These are phyloP conservation scores for Poeciliopsis prolifica DNA, from an alignment of 2,113 vertebrate genomes.

Conservation along the genomic window DNA sequence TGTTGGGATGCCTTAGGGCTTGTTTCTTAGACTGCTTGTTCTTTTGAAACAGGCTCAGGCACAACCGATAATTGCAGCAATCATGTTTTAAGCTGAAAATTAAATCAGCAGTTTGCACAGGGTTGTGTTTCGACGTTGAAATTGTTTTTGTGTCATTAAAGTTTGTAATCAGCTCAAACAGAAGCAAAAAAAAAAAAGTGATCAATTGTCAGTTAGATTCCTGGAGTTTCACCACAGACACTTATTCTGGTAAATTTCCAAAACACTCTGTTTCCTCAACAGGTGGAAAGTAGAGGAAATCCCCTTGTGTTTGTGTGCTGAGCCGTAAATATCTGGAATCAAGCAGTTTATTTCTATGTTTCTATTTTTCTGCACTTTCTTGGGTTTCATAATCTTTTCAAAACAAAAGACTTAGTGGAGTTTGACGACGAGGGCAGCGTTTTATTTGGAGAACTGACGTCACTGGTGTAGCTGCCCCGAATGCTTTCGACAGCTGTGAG, in stretches of 20 bases:
- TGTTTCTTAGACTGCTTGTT: slow-evolving; percentile 19
- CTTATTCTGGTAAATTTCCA: not conserved
- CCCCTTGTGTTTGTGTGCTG: not conserved
- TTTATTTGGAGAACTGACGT: slow-evolving; percentile 41
- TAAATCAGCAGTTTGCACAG: slow-evolving; percentile 17
- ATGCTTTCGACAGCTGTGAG: slow-evolving; percentile 43
- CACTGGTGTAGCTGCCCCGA: slow-evolving; percentile 5
- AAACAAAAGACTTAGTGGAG: not conserved
- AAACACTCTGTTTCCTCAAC: not conserved
- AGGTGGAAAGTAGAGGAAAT: not conserved
- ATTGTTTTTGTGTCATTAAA: not conserved
- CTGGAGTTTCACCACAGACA: not conserved
- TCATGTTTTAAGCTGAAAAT: slow-evolving; percentile 25
- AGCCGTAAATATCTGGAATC: not conserved
- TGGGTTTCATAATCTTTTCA: not conserved
- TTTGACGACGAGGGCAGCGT: slow-evolving; percentile 17
- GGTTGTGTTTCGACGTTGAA: not conserved
- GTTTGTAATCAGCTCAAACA: not conserved
- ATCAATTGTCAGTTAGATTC: not conserved
- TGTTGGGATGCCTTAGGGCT: slow-evolving; percentile 21
- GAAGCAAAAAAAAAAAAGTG: not conserved
- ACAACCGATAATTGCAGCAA: slow-evolving; percentile 18
- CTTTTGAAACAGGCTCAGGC: slow-evolving; percentile 45
- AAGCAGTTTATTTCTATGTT: not conserved
- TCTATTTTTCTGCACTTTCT: not conserved